Evolutionary conservation across 1,140 invertebrate genomes (phyloP), one percentile per base, ranked within the genome.

Genomic region (Cyclargus thomasi): DNA sequence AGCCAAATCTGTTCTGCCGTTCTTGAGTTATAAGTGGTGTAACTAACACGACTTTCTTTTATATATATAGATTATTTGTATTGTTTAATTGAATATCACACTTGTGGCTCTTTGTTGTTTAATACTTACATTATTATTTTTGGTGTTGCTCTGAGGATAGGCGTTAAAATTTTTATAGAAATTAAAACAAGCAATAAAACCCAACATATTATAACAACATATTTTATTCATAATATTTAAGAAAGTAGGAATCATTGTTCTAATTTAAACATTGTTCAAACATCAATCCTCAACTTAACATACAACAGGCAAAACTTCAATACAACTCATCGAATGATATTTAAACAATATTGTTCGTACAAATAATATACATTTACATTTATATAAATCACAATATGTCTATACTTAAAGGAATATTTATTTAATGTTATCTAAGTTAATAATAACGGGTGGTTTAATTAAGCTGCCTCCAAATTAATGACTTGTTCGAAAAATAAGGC

Each of bases 141-240:
- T n/a, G n/a, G n/a, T n/a, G n/a, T n/a, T n/a, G n/a, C n/a, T n/a
- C n/a, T n/a, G n/a, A n/a, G 29, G 29, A 8, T 35, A 35, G 29
- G 29, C 8, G 29, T 8, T 35, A 35, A 35, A 5, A 5, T 35
- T 35, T 35, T 35, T 35, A n/a, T 10, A 59, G 1, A 16, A 62
- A 10, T 22, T 21, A 18, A 14, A 39, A 36, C 7, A 65, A 53
- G 59, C 5, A 67, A 67, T 73, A 75, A 74, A 29, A 76, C 22
- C 64, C 23, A 23, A 57, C 59, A 62, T 68, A 71, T 78, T 80
- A 81, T 77, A 82, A 84, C 78, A 86, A 86, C 79, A 76, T 72
- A 79, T 85, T 83, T 83, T 85, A 59, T 75, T 75, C 77, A 75
- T 72, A 77, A 75, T 78, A 73, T 79, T 80, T 80, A 80, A 77